These are phyloP conservation scores for Octomys mimax DNA, from an alignment of 2,797 vertebrate genomes.

Conservation along the genomic window DNA sequence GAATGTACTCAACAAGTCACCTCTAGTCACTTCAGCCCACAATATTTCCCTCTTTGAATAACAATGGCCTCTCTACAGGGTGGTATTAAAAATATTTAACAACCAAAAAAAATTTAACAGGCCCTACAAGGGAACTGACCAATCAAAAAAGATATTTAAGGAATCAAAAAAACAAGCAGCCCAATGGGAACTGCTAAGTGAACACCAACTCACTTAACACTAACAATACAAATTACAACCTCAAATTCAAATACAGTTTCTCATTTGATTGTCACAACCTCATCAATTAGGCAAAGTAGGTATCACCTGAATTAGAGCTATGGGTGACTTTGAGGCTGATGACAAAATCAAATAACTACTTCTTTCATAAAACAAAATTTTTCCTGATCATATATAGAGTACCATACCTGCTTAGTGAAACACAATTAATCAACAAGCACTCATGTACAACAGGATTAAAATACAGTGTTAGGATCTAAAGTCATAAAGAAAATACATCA, in stretches of 20 bases:
- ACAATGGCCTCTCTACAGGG: background rate
- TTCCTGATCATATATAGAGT: conserved; percentile 32
- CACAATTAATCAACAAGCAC: conserved; percentile 40
- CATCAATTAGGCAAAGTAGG: conserved; percentile 54
- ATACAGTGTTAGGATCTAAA: conserved; percentile 36
- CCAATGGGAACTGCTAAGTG: background rate
- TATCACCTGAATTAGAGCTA: background rate
- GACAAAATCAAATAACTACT: conserved; percentile 15
- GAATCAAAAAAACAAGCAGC: conserved; percentile 52
- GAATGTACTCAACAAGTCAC: conserved; percentile 31
- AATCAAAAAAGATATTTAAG: conserved; percentile 45
- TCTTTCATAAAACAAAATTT: background rate
- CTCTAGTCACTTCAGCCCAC: background rate
- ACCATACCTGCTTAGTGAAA: conserved; percentile 45
- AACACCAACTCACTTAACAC: conserved; percentile 11
- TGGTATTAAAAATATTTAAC: conserved; percentile 59
- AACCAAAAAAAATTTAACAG: background rate
- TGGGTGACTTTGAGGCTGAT: background rate
- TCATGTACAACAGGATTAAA: conserved; percentile 49
- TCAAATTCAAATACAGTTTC: conserved; percentile 55
- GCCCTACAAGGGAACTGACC: conserved; percentile 2
- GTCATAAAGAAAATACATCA: conserved; percentile 16
- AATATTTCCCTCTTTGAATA: conserved; percentile 42
- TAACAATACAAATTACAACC: conserved; percentile 47
- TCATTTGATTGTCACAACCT: conserved; percentile 59